Percentiles rank a stretch among this genome's conserved stretches.
These are phyloP conservation scores for Operophtera brumata DNA, from an alignment of 2,888 invertebrate genomes.

Conservation along the genomic window DNA sequence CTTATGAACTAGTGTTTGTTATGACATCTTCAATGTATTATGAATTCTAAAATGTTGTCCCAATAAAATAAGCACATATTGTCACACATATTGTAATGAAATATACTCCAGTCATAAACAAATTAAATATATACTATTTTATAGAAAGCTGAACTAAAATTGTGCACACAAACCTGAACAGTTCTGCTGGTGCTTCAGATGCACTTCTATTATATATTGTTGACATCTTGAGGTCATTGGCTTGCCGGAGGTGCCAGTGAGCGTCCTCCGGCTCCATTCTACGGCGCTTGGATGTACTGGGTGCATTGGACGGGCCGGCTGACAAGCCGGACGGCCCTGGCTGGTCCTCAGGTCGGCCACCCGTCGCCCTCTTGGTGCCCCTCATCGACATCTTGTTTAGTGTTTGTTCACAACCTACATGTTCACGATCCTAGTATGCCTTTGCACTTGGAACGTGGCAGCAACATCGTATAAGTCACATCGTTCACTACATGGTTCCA, in stretches of 20 bases:
- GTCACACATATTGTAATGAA: no score
- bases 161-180: conserved; percentile 82
- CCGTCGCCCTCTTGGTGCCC: conserved; percentile 73
- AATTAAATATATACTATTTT: neutral
- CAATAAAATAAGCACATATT: no score
- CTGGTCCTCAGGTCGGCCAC: conserved; percentile 67
- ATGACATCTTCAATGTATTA: no score
- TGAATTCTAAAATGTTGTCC: no score
- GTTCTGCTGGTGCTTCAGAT: conserved; percentile 91
- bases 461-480: conserved; percentile 77
- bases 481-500: conserved; percentile 72
- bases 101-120: no score
- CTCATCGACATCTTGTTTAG: conserved; percentile 70
- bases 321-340: conserved; percentile 21
- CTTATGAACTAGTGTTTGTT: no score
- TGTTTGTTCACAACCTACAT: conserved; percentile 71
- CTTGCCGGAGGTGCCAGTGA: conserved; percentile 90
- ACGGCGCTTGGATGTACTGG: conserved; percentile 71
- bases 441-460: conserved; percentile 77
- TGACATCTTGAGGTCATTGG: conserved; percentile 92
- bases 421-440: conserved; percentile 68
- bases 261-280: conserved; percentile 71
- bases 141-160: neutral
- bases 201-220: conserved; percentile 92
- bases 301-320: conserved; percentile 19